Base-by-base conservation (phyloP, 2,797 vertebrate genomes). In the Telmatherina bonti region DNA sequence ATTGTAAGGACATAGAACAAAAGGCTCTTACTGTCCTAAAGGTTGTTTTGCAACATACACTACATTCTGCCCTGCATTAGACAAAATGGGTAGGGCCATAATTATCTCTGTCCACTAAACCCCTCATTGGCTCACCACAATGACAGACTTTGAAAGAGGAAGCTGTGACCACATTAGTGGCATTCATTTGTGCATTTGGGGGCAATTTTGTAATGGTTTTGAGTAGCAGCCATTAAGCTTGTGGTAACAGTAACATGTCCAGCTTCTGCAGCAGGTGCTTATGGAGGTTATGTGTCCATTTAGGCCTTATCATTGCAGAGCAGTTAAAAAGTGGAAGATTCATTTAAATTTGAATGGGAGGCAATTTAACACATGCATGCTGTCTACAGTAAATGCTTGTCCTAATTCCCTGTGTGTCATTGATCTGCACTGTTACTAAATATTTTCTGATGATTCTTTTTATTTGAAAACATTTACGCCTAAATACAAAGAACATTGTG, bases 211-310 rank as follows among this genome's bases (percentile, higher is more conserved):
- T 84, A 89, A 88, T 84, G 90, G 83, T 80, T 85, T 79, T 75
- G 82, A 81, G 74, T 85, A 83, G 85, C 76, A 58, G 61, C 86
- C 80, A 86, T 93, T 88, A 91, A 82, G 80, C 75, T 78, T 78
- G 84, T 85, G 81, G 81, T 92, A 89, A 93, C 88, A 88, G 85
- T 88, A 86, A 93, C 91, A 84, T 47, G 90, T 78, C 72, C 43
- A 56, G 85, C 85, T 79, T 89, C 91, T 91, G 88, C 85, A 90
- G 91, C 77, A 91, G 91, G 92, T 92, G 89, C 88, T 93, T 87
- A 87, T 80, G 62, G 82, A 79, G 83, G 84, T 92, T 93, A 93
- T 91, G 88, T 89, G 91, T 88, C 85, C 79, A 88, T 93, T 92
- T 83, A 76, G 84, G 77, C 87, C 78, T 83, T 80, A 79, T 89